Conservation (phyloP, 2,888 invertebrate genomes). For the Conistra vaccinii region DNA sequence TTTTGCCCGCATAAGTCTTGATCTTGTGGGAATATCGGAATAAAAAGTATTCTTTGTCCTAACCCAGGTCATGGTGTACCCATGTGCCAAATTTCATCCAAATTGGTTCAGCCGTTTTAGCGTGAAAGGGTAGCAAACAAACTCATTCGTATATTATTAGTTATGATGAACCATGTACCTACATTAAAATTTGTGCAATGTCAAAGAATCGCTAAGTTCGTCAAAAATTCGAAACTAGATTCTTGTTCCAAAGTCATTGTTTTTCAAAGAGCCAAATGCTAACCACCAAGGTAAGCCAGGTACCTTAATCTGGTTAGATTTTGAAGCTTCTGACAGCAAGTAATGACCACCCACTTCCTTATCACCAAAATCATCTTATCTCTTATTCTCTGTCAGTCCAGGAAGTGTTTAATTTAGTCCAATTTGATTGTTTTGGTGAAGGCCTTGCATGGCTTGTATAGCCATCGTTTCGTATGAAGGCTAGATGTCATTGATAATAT, state of each 20-base stretch:
- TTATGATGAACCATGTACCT: background rate
- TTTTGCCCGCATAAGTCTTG: too few species aligned
- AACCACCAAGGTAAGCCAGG: background rate
- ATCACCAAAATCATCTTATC: background rate
- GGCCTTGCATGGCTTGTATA: slow-evolving; percentile 32
- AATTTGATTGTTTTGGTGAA: slow-evolving; percentile 24
- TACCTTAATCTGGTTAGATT: background rate
- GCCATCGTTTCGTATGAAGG: slow-evolving; percentile 38
- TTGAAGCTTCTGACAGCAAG: background rate
- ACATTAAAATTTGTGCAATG: background rate
- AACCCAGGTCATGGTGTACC: too few species aligned
- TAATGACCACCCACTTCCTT: too few species aligned
- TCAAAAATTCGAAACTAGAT: background rate
- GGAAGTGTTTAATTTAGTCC: slow-evolving; percentile 13
- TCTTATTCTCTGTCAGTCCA: background rate
- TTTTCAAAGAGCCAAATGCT: background rate
- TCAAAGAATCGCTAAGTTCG: background rate
- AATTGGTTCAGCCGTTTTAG: too few species aligned
- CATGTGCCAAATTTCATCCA: too few species aligned
- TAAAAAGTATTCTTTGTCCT: too few species aligned
- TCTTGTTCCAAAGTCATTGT: background rate
- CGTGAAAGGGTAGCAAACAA: too few species aligned
- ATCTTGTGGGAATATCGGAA: too few species aligned
- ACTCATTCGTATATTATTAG: background rate
- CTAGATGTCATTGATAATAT: slow-evolving; percentile 31